These are phyloP conservation scores for Pelochelys cantorii DNA, from an alignment of 2,797 vertebrate species.

Conservation along the genomic window DNA sequence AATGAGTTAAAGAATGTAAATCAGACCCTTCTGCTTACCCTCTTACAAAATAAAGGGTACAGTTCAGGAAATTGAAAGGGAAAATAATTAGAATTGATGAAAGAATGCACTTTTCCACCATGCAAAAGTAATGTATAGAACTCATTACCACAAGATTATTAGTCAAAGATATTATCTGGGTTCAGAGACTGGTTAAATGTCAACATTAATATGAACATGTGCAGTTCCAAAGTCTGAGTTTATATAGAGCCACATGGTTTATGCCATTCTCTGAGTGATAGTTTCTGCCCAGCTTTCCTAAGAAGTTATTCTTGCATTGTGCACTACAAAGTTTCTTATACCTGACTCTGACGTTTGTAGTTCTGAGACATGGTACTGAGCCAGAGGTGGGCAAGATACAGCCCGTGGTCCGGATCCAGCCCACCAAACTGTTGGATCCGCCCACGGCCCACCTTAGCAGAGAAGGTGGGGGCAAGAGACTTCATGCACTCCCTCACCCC, in stretches of 20 bases:
- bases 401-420: too few species aligned
- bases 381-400: too few species aligned
- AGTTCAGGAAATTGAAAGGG: conserved; percentile 24
- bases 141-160: neutral
- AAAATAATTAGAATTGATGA: neutral
- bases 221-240: neutral
- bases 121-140: neutral
- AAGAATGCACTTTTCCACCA: neutral
- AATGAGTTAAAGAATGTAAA: neutral
- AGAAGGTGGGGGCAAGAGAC: too few species aligned
- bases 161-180: neutral
- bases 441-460: too few species aligned
- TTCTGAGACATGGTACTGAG: neutral
- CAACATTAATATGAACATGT: neutral
- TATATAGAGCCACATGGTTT: neutral
- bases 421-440: too few species aligned
- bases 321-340: neutral
- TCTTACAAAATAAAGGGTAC: neutral
- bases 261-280: neutral
- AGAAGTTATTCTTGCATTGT: neutral
- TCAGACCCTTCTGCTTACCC: neutral
- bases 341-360: accelerated
- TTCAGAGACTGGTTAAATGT: neutral
- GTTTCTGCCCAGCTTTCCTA: neutral
- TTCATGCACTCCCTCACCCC: too few species aligned